Base-by-base conservation (phyloP, 2,797 vertebrate species). In the Enteromius fasciolatus region DNA sequence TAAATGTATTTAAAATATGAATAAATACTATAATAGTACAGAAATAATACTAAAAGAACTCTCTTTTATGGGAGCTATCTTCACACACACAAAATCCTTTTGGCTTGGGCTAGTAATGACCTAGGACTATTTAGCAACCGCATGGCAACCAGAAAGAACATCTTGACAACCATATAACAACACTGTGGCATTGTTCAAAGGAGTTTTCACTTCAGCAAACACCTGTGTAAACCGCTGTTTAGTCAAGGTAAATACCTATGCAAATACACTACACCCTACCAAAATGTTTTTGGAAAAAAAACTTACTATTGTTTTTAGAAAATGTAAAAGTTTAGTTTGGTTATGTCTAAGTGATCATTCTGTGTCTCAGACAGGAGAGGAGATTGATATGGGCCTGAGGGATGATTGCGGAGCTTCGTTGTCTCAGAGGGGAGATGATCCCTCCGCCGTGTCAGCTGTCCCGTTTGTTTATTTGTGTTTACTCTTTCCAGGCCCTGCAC, bases 381-480 rank as follows among this genome's bases (percentile, higher is more conserved):
- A 61, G 41, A 81, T 20, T n/a, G n/a, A 63, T 57, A 11, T 20
- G 15, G 17, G 15, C n/a, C 17, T 25, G 50, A 36, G 12, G 11
- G 52, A 68, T 11, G 25, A 18, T n/a, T 17, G 31, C 7, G 0
- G 41, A 6, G 64, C 23, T 68, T 52, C 14, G 5, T 23, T 20
- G 36, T 70, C 11, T 72, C 15, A 9, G 15, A 15, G 33, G 59
- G 12, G 1, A 68, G 17, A 33, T 41, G 17, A 68, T 28, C 66
- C 76, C n/a, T 46, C 17, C 11, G 23, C 52, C 14, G 12, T 44
- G n/a, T 25, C 80, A 74, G 8, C 61, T 59, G 68, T 67, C 66
- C 54, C 17, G 31, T 48, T 72, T 72, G 78, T 78, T 82, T 82
- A 67, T 77, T 76, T 81, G 78, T 83, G 73, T 87, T 83, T 81